Conservation (phyloP, 2,888 invertebrate genomes). For the Tridacna gigas region DNA sequence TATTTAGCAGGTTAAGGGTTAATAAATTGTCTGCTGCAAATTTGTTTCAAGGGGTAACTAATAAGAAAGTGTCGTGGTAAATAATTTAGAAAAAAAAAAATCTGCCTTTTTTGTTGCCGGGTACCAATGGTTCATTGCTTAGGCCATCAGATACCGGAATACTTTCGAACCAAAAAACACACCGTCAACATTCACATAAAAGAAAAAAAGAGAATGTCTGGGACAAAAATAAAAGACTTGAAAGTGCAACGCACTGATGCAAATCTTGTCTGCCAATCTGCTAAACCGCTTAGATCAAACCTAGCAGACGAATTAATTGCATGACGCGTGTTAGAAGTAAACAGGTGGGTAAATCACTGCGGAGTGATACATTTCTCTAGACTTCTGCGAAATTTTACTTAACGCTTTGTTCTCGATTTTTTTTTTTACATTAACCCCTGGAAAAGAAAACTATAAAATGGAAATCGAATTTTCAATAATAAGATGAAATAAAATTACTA, state of each 20-base stretch:
- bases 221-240: conserved; percentile 9
- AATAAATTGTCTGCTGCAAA: too few species aligned
- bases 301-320: conserved; percentile 21
- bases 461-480: neutral
- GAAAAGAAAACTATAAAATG: too few species aligned
- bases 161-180: conserved; percentile 8
- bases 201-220: conserved; percentile 13
- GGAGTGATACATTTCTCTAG: conserved; percentile 19
- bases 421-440: too few species aligned
- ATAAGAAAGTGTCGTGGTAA: neutral
- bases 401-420: too few species aligned
- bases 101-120: neutral
- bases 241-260: conserved; percentile 22
- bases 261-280: conserved; percentile 19
- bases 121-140: conserved; percentile 1
- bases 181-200: neutral
- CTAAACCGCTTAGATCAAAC: conserved; percentile 17
- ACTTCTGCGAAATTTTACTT: conserved; percentile 11
- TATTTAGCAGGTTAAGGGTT: too few species aligned
- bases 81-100: conserved; percentile 4
- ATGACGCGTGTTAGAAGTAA: conserved; percentile 14
- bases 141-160: conserved; percentile 14
- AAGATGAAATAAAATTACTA: neutral
- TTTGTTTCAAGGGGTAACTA: too few species aligned
- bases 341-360: conserved; percentile 27